These are phyloP conservation scores for Panopea generosa DNA, from an alignment of 2,888 invertebrate genomes.

Conservation along the genomic window DNA sequence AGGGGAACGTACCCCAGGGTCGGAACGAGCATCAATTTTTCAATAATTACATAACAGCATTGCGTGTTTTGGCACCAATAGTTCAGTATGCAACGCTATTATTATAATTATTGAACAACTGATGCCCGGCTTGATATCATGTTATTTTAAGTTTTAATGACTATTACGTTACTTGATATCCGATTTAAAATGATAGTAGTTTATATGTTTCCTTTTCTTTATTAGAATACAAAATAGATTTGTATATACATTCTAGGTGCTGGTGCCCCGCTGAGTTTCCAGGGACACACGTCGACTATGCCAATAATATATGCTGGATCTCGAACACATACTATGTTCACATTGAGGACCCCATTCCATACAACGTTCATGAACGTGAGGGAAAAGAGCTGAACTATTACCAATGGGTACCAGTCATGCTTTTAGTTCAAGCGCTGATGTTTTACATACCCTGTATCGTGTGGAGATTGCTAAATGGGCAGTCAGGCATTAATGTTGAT, in stretches of 20 bases:
- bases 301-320: constrained; percentile 87
- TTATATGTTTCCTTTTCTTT: too few relatives aligned
- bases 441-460: constrained; percentile 86
- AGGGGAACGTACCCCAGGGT: too few relatives aligned
- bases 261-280: constrained; percentile 86
- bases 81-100: too few relatives aligned
- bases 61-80: too few relatives aligned
- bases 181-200: too few relatives aligned
- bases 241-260: constrained; percentile 67
- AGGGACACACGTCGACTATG: constrained; percentile 86
- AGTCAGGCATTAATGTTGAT: constrained; percentile 86
- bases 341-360: constrained; percentile 69
- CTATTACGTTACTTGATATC: too few relatives aligned
- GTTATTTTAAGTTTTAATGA: too few relatives aligned
- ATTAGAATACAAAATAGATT: too few relatives aligned
- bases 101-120: too few relatives aligned
- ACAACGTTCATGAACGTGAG: constrained; percentile 68
- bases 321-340: constrained; percentile 86
- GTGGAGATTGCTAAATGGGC: constrained; percentile 86
- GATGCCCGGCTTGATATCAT: too few relatives aligned
- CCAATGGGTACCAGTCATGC: constrained; percentile 85
- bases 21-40: too few relatives aligned
- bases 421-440: constrained; percentile 85
- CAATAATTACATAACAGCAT: too few relatives aligned
- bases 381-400: constrained; percentile 83